Evolutionary conservation across 2,113 vertebrate genomes (phyloP).

Genomic region (Phocoena sinus): DNA sequence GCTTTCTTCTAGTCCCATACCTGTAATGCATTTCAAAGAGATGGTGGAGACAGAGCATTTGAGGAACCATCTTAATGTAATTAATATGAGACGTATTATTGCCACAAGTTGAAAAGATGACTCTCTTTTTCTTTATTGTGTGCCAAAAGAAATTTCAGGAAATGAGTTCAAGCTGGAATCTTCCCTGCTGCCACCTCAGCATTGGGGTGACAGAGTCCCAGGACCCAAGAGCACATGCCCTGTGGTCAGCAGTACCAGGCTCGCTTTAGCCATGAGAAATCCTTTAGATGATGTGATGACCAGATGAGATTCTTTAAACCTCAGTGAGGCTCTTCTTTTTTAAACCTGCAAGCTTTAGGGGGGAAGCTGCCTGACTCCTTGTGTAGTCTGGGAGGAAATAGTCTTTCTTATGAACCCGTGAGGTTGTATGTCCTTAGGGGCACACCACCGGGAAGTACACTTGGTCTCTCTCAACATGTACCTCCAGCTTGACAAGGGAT

Average conservation of each 20-base stretch:
- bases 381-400: not conserved
- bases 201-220: not conserved
- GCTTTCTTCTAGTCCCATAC: constrained; percentile 4
- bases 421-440: not conserved
- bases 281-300: not conserved
- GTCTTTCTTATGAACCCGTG: not conserved
- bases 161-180: constrained; percentile 43
- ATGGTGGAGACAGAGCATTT: not conserved
- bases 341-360: not conserved
- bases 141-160: constrained; percentile 33
- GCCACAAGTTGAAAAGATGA: not conserved
- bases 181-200: not conserved
- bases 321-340: not conserved
- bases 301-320: not conserved
- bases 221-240: not conserved
- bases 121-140: constrained; percentile 52
- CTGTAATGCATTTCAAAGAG: constrained; percentile 17
- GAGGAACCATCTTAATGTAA: constrained; percentile 54
- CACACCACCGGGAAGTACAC: too few relatives aligned
- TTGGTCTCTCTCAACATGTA: not conserved
- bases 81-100: constrained; percentile 50
- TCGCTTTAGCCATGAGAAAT: not conserved
- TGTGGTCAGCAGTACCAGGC: not conserved
- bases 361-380: not conserved
- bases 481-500: not conserved